Evolutionary conservation across 2,797 vertebrate species (phyloP), one percentile per base, ranked within the genome.

Genomic region (Crenichthys baileyi): DNA sequence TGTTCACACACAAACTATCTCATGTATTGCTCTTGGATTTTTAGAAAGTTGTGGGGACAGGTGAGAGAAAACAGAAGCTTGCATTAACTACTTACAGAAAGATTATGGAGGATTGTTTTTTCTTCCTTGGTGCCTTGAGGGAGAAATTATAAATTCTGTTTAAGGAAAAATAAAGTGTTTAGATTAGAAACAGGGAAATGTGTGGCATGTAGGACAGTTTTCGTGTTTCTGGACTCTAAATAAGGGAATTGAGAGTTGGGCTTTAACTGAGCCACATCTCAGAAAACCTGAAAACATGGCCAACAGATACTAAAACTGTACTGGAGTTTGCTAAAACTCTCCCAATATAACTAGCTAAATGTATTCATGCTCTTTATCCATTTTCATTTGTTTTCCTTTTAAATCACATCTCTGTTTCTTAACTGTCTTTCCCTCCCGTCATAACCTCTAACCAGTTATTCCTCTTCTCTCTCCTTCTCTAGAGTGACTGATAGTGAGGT

Each of bases 71-170:
- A 82, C 75, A 76, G 76, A 46, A 85, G 79, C 73, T 78, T 83
- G 80, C 83, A 83, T 89, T 85, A 87, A 79, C 50, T 82, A 80
- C 87, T 91, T 72, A 78, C 70, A 87, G 84, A 80, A 79, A 86
- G 87, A 90, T 4, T 71, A 87, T 78, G 71, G 72, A 90, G 84
- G 90, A 90, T 89, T 74, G 79, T 77, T 79, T 90, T 56, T 91
- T 87, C 87, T 90, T 90, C 80, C 84, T 68, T 70, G 80, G 81
- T 3, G 81, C 89, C 91, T 88, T 71, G 6, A 75, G 90, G 88
- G 90, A 88, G 73, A 82, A 87, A 82, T 87, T 84, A 92, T 91
- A 88, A 85, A 92, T 92, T 92, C 70, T 82, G 88, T 91, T 93
- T 90, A 84, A 79, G 88, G 89, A 90, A 89, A 94, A 92, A 93